These are phyloP conservation scores for Argentina silus DNA, from an alignment of 2,797 vertebrate species.

Conservation along the genomic window DNA sequence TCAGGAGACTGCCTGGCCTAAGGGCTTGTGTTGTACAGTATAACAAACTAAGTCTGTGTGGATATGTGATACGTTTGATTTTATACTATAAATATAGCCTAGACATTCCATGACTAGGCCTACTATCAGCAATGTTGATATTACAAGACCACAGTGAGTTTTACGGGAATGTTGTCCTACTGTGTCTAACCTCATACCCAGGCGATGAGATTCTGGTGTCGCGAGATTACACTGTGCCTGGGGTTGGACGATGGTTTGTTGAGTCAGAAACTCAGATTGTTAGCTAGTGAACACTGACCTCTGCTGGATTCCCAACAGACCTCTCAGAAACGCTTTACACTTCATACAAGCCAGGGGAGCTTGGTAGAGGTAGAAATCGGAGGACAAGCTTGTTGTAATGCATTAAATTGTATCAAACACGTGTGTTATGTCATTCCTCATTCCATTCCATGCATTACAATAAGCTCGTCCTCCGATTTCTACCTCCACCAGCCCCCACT, in stretches of 20 bases:
- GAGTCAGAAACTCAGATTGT: not conserved
- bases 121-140: not conserved
- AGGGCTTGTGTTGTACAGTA: not conserved
- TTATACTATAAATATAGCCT: not conserved
- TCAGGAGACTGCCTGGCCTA: not conserved
- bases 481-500: too few species aligned
- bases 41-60: not conserved
- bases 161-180: too few species aligned
- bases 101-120: not conserved
- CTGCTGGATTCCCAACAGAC: slow-evolving; percentile 27
- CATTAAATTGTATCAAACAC: too few species aligned
- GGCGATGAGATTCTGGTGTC: too few species aligned
- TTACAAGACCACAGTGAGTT: not conserved
- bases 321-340: not conserved
- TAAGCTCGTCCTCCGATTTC: too few species aligned
- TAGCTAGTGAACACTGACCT: slow-evolving; percentile 27
- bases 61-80: not conserved
- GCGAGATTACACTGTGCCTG: not conserved
- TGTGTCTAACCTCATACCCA: too few species aligned
- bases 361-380: too few species aligned
- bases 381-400: too few species aligned
- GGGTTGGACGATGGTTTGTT: too few species aligned
- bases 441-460: too few species aligned
- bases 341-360: not conserved
- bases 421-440: too few species aligned